Base-by-base conservation (phyloP, 2,113 vertebrate species). In the Deroptyus accipitrinus region DNA sequence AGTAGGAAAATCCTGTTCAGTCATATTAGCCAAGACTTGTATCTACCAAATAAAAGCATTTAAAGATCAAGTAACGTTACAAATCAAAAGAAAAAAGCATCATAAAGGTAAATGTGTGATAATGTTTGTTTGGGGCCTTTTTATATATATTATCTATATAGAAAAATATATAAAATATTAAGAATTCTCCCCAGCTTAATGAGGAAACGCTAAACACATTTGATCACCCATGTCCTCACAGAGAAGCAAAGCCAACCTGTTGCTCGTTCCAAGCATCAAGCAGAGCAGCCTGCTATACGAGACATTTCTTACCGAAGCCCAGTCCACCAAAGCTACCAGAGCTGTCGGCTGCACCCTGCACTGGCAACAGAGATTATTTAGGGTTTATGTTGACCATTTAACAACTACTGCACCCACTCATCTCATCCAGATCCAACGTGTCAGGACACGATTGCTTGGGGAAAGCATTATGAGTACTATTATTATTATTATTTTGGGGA, bases 201-300 rank as follows among this genome's bases (percentile, higher is more conserved):
- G 10, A 87, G 10, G 18, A 75, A 94, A 70, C 0, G 6, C 39
- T 55, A 13, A 69, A 41, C 2, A 3, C 18, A 4, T 59, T 68
- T 31, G 5, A 55, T 51, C 55, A 55, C 61, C 35, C 19, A 22
- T 0, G 1, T 17, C 24, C 33, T 77, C 1, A 0, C 37, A 62
- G 44, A 77, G 78, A 42, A 92, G 48, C 35, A n/a, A 80, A 87
- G 66, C 37, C 63, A 91, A 66, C 57, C 57, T 63, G 37, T n/a
- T 55, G 69, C 74, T 49, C 46, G 41, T 35, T 19, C 46, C 83
- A 70, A 13, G 8, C 2, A 8, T 7, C 22, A 55, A 46, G 23
- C 23, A 57, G 55, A 39, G 17, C n/a, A 48, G 57, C 30, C 33
- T n/a, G 37, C 62, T 4, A 13, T 37, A 63, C 5, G 37, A 64